Conservation (phyloP, 2,797 vertebrate genomes). For the Lepus townsendii region DNA sequence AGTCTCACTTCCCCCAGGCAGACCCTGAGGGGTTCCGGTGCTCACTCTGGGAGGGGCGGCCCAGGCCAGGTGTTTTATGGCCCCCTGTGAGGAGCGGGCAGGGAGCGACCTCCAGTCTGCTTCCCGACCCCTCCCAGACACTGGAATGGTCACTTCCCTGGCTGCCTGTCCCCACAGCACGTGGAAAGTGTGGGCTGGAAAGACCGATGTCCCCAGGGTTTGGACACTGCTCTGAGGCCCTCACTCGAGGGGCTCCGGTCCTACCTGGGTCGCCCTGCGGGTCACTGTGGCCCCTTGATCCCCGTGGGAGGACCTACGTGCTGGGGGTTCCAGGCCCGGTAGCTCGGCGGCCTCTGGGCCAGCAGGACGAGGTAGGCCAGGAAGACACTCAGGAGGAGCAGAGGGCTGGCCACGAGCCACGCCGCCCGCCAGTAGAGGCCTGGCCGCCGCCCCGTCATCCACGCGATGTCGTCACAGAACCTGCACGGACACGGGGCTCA, state of each 20-base stretch:
- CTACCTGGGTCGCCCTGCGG: too few relatives aligned
- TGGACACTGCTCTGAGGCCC: not conserved
- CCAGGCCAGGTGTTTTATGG: too few relatives aligned
- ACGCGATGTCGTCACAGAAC: conserved; percentile 92
- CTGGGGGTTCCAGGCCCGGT: conserved; percentile 93
- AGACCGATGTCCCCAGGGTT: not conserved
- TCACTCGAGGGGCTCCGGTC: not conserved
- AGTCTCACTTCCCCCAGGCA: too few relatives aligned
- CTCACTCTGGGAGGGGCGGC: too few relatives aligned
- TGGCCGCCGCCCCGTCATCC: conserved; percentile 93
- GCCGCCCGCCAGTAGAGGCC: conserved; percentile 93
- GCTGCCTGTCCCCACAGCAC: too few relatives aligned
- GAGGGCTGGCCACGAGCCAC: conserved; percentile 94
- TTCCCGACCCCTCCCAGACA: too few relatives aligned
- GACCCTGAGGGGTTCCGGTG: too few relatives aligned
- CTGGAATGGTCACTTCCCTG: too few relatives aligned
- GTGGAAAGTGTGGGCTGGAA: fast-evolving
- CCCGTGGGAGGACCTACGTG: conserved; percentile 88
- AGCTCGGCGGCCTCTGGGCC: conserved; percentile 86
- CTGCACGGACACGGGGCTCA: conserved; percentile 82
- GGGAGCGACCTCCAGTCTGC: too few relatives aligned
- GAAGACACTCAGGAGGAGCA: conserved; percentile 91
- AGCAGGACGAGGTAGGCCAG: conserved; percentile 90
- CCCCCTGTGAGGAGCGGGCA: too few relatives aligned
- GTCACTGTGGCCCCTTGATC: not conserved